These are phyloP conservation scores for Oreochromis grahami DNA, from an alignment of 2,797 vertebrate genomes.

Conservation along the genomic window DNA sequence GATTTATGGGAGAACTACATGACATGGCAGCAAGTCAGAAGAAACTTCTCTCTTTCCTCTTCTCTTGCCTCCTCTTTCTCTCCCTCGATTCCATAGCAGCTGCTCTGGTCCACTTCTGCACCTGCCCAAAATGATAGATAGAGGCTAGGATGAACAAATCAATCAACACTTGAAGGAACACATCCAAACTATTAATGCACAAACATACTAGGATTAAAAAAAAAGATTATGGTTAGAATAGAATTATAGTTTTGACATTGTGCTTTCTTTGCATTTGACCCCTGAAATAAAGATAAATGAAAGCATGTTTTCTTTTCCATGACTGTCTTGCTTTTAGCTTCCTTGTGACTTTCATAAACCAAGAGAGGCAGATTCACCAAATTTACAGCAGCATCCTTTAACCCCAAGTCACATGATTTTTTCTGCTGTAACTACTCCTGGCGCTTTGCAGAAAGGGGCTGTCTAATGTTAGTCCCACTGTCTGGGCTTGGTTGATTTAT, in stretches of 20 bases:
- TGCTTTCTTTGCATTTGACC: neutral
- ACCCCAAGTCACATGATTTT: slow-evolving; percentile 65
- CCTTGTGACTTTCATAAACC: slow-evolving; percentile 1
- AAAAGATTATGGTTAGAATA: neutral
- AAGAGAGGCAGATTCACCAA: slow-evolving; percentile 48
- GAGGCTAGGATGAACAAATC: slow-evolving; percentile 78
- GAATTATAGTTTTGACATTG: neutral
- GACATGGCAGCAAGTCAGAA: slow-evolving; percentile 77
- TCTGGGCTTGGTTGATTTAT: slow-evolving; percentile 69
- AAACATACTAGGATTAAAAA: neutral
- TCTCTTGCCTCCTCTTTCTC: slow-evolving; percentile 1
- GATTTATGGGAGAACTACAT: slow-evolving; percentile 81
- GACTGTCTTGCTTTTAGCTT: neutral
- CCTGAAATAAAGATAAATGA: neutral
- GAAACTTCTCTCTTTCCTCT: slow-evolving; percentile 39
- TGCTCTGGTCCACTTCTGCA: slow-evolving; percentile 60
- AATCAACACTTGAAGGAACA: slow-evolving; percentile 71
- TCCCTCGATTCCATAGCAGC: slow-evolving; percentile 59
- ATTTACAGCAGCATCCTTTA: slow-evolving; percentile 76
- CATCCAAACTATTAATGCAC: neutral
- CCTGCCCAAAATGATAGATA: slow-evolving; percentile 75
- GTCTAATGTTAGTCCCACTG: slow-evolving; percentile 13
- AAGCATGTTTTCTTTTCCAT: neutral
- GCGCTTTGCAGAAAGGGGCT: slow-evolving; percentile 49
- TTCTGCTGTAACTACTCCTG: slow-evolving; percentile 68